Evolutionary conservation across 1,140 invertebrate species (phyloP).

Genomic region (Schmidtea mediterranea): DNA sequence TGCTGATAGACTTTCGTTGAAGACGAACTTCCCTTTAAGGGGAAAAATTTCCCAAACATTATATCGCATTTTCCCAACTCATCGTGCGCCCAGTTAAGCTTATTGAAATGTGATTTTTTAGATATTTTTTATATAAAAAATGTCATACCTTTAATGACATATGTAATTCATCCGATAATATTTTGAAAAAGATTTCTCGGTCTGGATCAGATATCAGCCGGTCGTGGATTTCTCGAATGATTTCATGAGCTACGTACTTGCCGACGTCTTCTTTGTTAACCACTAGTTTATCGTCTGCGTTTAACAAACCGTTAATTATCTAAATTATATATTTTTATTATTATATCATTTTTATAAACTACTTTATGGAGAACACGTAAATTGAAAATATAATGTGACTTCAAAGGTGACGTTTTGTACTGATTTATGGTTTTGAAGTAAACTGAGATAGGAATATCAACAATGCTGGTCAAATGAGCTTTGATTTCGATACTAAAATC

Average conservation of each 20-base stretch:
- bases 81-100: not conserved
- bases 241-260: conserved; percentile 23
- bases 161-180: conserved; percentile 43
- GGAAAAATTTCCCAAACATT: not conserved
- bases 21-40: not conserved
- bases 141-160: conserved; percentile 42
- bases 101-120: not conserved
- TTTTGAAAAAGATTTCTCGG: conserved; percentile 40
- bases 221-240: conserved; percentile 43
- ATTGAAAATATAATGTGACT: conserved; percentile 65
- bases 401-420: conserved; percentile 29
- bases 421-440: conserved; percentile 20
- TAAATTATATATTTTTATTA: conserved; percentile 11
- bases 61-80: not conserved
- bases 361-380: conserved; percentile 52
- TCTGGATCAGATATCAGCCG: conserved; percentile 47
- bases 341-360: not conserved
- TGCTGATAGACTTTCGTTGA: not conserved
- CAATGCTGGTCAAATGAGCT: conserved; percentile 18
- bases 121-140: conserved; percentile 28
- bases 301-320: conserved; percentile 42
- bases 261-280: conserved; percentile 30
- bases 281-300: conserved; percentile 39
- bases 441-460: conserved; percentile 20
- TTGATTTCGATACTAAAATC: conserved; percentile 24